Evolutionary conservation across 2,797 vertebrate species (phyloP).

Genomic region (Takifugu rubripes): DNA sequence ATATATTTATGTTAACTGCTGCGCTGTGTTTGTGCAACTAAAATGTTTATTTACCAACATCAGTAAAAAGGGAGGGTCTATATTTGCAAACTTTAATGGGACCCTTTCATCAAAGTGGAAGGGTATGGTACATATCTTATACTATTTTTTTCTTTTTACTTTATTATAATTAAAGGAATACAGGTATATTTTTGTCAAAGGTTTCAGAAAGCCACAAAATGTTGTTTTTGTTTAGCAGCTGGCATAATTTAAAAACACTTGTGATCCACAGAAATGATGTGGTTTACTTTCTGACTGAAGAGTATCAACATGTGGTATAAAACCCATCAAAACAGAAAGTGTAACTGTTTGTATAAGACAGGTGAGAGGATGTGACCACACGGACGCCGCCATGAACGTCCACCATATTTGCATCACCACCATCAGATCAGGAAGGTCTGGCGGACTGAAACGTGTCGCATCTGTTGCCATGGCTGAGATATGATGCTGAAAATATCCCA

Average conservation of each 20-base stretch:
- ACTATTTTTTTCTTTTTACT: too few species aligned
- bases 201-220: too few species aligned
- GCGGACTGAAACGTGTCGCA: background rate
- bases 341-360: background rate
- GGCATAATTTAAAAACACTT: background rate
- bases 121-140: too few species aligned
- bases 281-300: conserved; percentile 2
- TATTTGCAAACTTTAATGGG: too few species aligned
- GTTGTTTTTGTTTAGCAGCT: too few species aligned
- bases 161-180: too few species aligned
- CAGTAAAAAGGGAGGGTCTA: too few species aligned
- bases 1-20: background rate
- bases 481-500: background rate
- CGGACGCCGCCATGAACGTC: background rate
- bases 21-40: background rate
- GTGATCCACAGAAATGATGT: background rate
- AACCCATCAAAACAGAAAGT: conserved; percentile 1
- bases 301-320: background rate
- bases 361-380: conserved; percentile 5
- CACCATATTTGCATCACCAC: background rate
- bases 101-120: too few species aligned
- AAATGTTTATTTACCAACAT: background rate
- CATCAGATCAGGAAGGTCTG: conserved; percentile 3
- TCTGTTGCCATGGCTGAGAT: background rate
- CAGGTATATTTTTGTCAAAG: too few species aligned